Evolutionary conservation across 2,888 invertebrate species (phyloP), one percentile per base, ranked within the genome.

Genomic region (Apoda limacodes): DNA sequence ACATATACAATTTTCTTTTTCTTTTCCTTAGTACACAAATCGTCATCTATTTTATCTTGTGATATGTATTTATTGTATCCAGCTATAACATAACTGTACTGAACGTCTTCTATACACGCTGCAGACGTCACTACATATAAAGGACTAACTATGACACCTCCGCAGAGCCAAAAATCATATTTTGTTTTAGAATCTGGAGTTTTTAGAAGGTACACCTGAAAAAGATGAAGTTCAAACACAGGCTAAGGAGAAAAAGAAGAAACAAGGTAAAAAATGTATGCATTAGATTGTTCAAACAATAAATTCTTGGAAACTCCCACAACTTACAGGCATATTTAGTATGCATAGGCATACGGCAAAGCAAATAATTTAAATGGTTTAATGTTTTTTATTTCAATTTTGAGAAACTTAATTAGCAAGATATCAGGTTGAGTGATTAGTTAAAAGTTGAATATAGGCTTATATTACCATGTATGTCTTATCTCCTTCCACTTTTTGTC

Each of bases 1-100:
- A 48, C 55, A 2, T 43, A 43, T 0, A 62, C 30, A 5, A 69
- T 35, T 37, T 50, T 68, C 35, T 60, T 67, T 27, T 52, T 66
- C 24, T 25, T 48, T 0, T 17, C 5, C 5, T 39, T 44, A 0
- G 57, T 57, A 34, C 70, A 71, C 0, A 6, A 1, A 22, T 69
- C 45, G 0, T 6, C 15, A 1, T 52, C 25, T 0, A 67, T 26
- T 0, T 48, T 3, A 0, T 41, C 15, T 2, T 35, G 17, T 2
- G 30, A 22, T 1, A 66, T 50, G 12, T 61, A 63, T 15, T 47
- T 50, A 1, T 39, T 40, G 31, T 53, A 50, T 0, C 54, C 58
- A 5, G 50, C 49, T n/a, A 56, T 39, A 1, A 46, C 53, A 25
- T 50, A 54, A 22, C 52, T 37, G 5, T 45, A 25, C 2, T 39